Evolutionary conservation across 2,797 vertebrate species (phyloP).

Genomic region (Eptatretus atami): DNA sequence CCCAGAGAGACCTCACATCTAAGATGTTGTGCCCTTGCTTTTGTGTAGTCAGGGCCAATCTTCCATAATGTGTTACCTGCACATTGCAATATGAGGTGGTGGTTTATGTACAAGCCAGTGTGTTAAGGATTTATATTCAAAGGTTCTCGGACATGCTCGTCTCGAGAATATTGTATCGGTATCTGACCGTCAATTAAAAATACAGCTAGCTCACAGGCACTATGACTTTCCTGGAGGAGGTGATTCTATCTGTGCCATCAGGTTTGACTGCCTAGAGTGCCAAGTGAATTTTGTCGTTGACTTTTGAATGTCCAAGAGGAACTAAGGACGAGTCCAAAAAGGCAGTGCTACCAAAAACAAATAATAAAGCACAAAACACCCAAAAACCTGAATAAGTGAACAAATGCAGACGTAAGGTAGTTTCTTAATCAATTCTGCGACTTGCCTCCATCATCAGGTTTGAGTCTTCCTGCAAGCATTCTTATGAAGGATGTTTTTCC

Average conservation of each 20-base stretch:
- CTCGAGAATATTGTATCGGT: no score
- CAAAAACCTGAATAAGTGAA: not conserved
- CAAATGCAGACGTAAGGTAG: not conserved
- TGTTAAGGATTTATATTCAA: no score
- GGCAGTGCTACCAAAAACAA: not conserved
- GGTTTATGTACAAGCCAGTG: no score
- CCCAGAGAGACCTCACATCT: no score
- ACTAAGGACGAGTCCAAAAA: not conserved
- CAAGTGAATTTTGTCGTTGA: no score
- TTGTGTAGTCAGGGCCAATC: slow-evolving; percentile 7
- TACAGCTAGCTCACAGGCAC: no score
- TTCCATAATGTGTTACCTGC: slow-evolving; percentile 4
- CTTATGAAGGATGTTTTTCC: slow-evolving; percentile 92
- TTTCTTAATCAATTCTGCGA: not conserved
- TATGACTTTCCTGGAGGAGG: no score
- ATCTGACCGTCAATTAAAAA: no score
- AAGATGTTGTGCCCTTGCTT: slow-evolving; percentile 5
- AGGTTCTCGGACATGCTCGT: no score
- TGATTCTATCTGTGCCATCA: no score
- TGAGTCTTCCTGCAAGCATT: slow-evolving; percentile 75
- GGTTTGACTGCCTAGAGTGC: no score
- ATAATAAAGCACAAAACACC: slow-evolving; percentile 5
- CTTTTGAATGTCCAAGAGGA: no score
- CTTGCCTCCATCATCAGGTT: slow-evolving; percentile 59
- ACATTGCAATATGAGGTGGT: not conserved